Percentiles rank a stretch among this genome's conserved stretches.
Conservation (phyloP, 2,888 invertebrate genomes). For the Macaria notata region DNA sequence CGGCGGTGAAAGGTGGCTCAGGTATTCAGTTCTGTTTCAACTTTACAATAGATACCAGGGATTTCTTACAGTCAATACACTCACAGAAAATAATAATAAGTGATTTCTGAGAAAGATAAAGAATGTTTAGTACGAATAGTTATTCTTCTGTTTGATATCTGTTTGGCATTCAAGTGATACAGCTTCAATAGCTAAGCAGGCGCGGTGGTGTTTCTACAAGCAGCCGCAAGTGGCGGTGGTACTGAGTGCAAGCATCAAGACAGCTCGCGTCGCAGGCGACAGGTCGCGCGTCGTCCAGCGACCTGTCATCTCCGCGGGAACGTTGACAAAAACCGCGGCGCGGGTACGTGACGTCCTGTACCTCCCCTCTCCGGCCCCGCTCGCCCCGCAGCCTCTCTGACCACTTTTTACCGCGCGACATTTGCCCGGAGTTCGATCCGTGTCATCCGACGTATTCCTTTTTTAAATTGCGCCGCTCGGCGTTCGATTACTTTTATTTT, state of each 20-base stretch:
- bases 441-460: slow-evolving; percentile 82
- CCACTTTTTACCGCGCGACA: slow-evolving; percentile 82
- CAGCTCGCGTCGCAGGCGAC: slow-evolving; percentile 46
- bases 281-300: slow-evolving; percentile 77
- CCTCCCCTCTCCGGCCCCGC: slow-evolving; percentile 35
- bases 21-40: too few relatives aligned
- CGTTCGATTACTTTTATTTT: slow-evolving; percentile 76
- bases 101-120: too few relatives aligned
- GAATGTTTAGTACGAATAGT: too few relatives aligned
- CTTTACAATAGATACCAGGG: too few relatives aligned
- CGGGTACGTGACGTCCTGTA: slow-evolving; percentile 80
- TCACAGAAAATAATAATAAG: too few relatives aligned
- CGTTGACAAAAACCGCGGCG: slow-evolving; percentile 81
- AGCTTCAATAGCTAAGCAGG: too few relatives aligned
- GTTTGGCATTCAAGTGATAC: too few relatives aligned
- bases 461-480: slow-evolving; percentile 74
- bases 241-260: slow-evolving; percentile 67
- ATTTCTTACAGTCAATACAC: too few relatives aligned
- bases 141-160: too few relatives aligned
- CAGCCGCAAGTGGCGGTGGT: slow-evolving; percentile 29
- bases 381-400: slow-evolving; percentile 43
- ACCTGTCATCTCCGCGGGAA: slow-evolving; percentile 82
- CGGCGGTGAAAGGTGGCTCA: background rate
- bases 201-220: slow-evolving; percentile 25
- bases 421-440: slow-evolving; percentile 83